Conservation (phyloP, 2,113 vertebrate genomes). For the Ornithorhynchus anatinus region DNA sequence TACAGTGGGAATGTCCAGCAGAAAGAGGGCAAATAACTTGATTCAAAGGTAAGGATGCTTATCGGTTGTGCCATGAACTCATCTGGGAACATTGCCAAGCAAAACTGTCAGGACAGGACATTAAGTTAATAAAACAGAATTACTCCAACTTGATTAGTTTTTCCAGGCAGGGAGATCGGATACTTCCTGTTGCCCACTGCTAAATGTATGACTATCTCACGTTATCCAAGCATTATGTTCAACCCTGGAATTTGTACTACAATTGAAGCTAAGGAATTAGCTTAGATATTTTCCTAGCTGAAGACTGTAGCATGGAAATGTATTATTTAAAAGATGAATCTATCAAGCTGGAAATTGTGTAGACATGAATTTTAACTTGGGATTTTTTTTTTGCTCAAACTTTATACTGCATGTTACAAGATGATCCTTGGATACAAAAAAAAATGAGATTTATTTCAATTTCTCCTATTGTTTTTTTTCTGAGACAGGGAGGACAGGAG, state of each 20-base stretch:
- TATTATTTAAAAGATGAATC: too few relatives aligned
- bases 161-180: neutral
- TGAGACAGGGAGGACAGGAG: too few relatives aligned
- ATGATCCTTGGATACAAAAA: too few relatives aligned
- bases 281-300: too few relatives aligned
- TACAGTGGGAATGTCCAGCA: neutral
- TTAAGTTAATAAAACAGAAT: neutral
- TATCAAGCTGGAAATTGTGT: too few relatives aligned
- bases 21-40: neutral
- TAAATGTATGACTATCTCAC: neutral
- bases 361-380: too few relatives aligned
- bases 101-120: neutral
- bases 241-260: neutral
- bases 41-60: neutral
- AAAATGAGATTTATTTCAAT: too few relatives aligned
- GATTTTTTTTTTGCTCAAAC: too few relatives aligned
- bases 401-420: too few relatives aligned
- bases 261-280: neutral
- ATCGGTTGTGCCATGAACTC: neutral
- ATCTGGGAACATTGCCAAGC: neutral
- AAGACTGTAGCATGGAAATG: too few relatives aligned
- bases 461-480: too few relatives aligned
- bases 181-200: accelerated
- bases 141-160: neutral
- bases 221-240: neutral